Evolutionary conservation across 2,113 vertebrate genomes (phyloP), one percentile per base, ranked within the genome.

Genomic region (Salminus brasiliensis): DNA sequence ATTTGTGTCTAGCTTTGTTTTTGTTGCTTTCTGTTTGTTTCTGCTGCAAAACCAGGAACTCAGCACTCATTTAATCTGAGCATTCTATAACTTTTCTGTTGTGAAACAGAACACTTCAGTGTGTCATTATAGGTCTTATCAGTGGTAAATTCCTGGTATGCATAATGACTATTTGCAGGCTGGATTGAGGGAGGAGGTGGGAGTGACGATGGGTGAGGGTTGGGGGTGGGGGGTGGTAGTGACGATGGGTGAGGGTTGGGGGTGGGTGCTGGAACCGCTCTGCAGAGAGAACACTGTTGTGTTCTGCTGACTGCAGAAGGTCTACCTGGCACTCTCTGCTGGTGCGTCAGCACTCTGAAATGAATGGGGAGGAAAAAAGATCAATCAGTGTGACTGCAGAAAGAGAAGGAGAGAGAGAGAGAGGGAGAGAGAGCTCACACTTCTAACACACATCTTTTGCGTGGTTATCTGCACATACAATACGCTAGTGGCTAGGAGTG

Each of bases 251-350:
- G n/a, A n/a, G 41, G 53, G 43, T 53, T 49, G 78, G 88, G 84
- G 36, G 27, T 21, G 73, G 62, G 52, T 88, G 83, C 47, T 21
- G 18, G 47, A 15, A 80, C 29, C 86, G 84, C 86, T 91, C 93
- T 91, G 93, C 94, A 94, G 93, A 84, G 2, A 12, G 47, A 59
- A 52, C 39, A 45, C 52, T 43, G 34, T 62, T 29, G 69, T 83
- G 87, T 92, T 91, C 82, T 91, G 92, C 92, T 94, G 89, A 93
- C 93, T 95, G 94, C 94, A 93, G 94, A 89, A 93, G 92, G 88
- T 85, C 90, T 93, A 93, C 93, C 92, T 94, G 93, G 91, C 89
- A 90, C 79, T 49, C 82, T 49, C 66, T 84, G 78, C 86, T 75
- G 85, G 89, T 92, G 92, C 88, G 45, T 96, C 95, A 96, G 94